A percentile compares a stretch with the other conserved stretches of the same genome.
phyloP scores from a whole-genome alignment of 2,888 invertebrate genomes.

The Agriopis marginaria region DNA sequence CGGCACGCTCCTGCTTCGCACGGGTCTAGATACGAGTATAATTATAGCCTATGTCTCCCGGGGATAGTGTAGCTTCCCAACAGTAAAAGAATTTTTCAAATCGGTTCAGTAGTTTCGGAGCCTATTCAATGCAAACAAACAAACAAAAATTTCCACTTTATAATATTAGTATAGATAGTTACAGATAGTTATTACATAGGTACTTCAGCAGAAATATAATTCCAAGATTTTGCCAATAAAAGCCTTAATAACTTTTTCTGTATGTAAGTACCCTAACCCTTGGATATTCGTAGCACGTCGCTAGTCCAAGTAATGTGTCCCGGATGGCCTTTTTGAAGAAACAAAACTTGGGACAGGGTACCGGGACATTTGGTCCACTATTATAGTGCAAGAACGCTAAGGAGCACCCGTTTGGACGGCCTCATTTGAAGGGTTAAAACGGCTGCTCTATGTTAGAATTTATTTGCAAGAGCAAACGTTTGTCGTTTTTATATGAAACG shows the following conservation, averaged over 20 bases:
- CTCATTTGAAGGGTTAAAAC: constrained; percentile 29
- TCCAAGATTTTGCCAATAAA: background rate
- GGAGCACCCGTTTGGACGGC: constrained; percentile 15
- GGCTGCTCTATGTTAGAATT: constrained; percentile 17
- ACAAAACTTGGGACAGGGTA: constrained; percentile 59
- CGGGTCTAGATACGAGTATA: too few species aligned
- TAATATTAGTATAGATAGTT: too few species aligned
- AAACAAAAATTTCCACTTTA: too few species aligned
- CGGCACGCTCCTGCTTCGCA: too few species aligned
- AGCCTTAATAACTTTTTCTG: too few species aligned
- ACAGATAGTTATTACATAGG: too few species aligned
- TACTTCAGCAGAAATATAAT: background rate
- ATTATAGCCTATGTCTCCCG: too few species aligned
- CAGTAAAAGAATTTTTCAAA: too few species aligned
- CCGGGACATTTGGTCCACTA: constrained; percentile 39
- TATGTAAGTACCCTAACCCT: background rate
- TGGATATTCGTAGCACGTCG: constrained; percentile 63
- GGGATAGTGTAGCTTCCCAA: too few species aligned
- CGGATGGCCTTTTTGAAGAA: constrained; percentile 66
- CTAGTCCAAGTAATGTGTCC: constrained; percentile 63
- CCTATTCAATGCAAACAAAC: too few species aligned
- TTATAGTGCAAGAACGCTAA: constrained; percentile 41
- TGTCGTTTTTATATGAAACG: too few species aligned
- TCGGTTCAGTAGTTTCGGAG: too few species aligned
- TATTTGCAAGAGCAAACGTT: constrained; percentile 15